Evolutionary conservation across 2,113 vertebrate genomes (phyloP).

Genomic region (Chaetorhynchus papuensis): DNA sequence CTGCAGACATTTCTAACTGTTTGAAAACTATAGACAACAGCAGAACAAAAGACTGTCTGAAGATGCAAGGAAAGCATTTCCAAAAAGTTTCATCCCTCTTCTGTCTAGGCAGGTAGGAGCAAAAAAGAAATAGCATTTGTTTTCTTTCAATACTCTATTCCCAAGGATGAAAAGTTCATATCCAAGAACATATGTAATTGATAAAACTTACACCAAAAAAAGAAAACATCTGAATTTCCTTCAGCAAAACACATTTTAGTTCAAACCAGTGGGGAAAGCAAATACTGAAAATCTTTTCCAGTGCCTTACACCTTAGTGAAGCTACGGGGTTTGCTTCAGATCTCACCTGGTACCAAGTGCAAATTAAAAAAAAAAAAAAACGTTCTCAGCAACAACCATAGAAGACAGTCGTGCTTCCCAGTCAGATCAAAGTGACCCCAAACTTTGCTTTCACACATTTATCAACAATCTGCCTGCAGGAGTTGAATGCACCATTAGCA

Average conservation of each 20-base stretch:
- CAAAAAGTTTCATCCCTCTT: constrained; percentile 27
- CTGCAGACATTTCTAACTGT: constrained; percentile 35
- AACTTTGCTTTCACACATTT: neutral
- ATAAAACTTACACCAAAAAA: constrained; percentile 9
- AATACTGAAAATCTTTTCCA: neutral
- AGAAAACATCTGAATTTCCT: constrained; percentile 1
- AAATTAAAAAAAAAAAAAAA: neutral
- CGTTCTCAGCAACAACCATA: neutral
- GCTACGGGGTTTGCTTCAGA: neutral
- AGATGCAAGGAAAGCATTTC: constrained; percentile 27
- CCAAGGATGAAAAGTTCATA: constrained; percentile 45
- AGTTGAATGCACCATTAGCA: no score
- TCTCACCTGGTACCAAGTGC: neutral
- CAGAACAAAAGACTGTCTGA: constrained; percentile 60
- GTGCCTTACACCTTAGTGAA: neutral
- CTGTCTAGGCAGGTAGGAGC: neutral
- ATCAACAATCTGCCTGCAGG: neutral
- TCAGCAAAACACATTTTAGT: neutral
- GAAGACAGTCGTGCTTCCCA: neutral
- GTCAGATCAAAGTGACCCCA: neutral
- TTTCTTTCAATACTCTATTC: constrained; percentile 36
- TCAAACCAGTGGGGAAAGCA: neutral
- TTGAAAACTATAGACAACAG: constrained; percentile 54
- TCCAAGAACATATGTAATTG: constrained; percentile 5
- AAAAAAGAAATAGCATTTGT: neutral